Base-by-base conservation (phyloP, 1,140 invertebrate species). In the Drosophila athabasca region DNA sequence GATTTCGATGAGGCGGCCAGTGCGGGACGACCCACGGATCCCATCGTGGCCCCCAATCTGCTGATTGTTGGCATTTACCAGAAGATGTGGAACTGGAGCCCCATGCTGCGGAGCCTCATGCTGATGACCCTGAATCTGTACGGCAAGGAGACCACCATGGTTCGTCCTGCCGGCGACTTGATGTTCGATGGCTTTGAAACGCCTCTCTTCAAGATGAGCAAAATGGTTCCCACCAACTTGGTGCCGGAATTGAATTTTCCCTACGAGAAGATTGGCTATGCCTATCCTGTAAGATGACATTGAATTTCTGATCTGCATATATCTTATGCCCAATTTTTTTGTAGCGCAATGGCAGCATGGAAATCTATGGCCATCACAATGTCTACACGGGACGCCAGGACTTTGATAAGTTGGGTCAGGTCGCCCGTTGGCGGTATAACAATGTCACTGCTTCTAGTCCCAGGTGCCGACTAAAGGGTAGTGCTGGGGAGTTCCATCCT, bases 161-260 rank as follows among this genome's bases (percentile, higher is more conserved):
- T 92, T 0, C 95, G 94, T 80, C 93, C 93, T 0, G 95, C 95
- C 0, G 92, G 94, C 5, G 94, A 97, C 74, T 92, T 97, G 43
- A 91, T 97, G 0, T 97, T 97, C 76, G 94, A 94, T 6, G 96
- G 96, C 0, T 97, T 96, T 80, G 91, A 93, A 0, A 96, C 97
- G 76, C 78, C 93, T 0, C 77, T 97, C 1, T 92, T 97, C 29
- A 93, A 94, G 35, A 80, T 95, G 29, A 94, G 93, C 0, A 93
- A 93, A 52, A 92, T 92, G 68, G 43, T 95, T 13, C 94, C 95
- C 0, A 65, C 24, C 0, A 59, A 44, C 15, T 52, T 90, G 13
- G 19, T 88, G 6, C 82, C 71, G 5, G 72, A 90, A 13, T 15
- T 89, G 19, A 92, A 94, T 0, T 94, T 95, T 3, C 93, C 93